phyloP scores from a whole-genome alignment of 2,888 invertebrate genomes.

The Sphecodes monilicornis region DNA sequence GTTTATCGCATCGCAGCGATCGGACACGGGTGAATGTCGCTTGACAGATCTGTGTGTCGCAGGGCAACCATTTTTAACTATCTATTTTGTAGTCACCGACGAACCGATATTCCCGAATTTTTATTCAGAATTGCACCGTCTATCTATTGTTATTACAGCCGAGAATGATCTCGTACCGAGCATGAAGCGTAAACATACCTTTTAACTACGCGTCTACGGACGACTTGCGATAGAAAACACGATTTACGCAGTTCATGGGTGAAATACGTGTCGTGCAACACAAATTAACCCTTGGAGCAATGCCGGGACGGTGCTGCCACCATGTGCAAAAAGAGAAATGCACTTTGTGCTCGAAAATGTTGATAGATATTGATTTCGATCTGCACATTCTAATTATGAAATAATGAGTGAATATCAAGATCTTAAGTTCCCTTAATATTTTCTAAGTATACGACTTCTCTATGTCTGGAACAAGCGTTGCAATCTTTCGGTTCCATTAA shows the following conservation, averaged over 20 bases:
- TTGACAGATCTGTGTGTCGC: slow-evolving; percentile 75
- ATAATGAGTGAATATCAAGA: neutral
- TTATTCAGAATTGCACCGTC: slow-evolving; percentile 41
- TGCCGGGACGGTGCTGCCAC: slow-evolving; percentile 77
- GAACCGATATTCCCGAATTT: slow-evolving; percentile 49
- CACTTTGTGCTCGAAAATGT: slow-evolving; percentile 47
- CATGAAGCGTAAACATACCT: slow-evolving; percentile 70
- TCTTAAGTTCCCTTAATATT: neutral
- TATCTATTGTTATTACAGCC: slow-evolving; percentile 49
- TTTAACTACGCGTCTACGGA: slow-evolving; percentile 54
- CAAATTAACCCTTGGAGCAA: slow-evolving; percentile 72
- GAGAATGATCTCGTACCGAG: slow-evolving; percentile 12
- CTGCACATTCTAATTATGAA: slow-evolving; percentile 6
- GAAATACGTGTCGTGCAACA: slow-evolving; percentile 78
- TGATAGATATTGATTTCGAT: slow-evolving; percentile 54
- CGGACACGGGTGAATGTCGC: slow-evolving; percentile 64
- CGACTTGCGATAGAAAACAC: slow-evolving; percentile 70
- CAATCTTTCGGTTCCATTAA: neutral
- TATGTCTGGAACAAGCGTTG: neutral
- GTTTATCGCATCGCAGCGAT: slow-evolving; percentile 69
- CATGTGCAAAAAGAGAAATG: slow-evolving; percentile 57
- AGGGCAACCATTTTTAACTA: slow-evolving; percentile 77
- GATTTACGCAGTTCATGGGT: slow-evolving; percentile 79
- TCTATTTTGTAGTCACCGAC: slow-evolving; percentile 56
- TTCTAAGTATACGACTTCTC: neutral